Conservation (phyloP, 2,113 vertebrate species). For the Etia nguti region DNA sequence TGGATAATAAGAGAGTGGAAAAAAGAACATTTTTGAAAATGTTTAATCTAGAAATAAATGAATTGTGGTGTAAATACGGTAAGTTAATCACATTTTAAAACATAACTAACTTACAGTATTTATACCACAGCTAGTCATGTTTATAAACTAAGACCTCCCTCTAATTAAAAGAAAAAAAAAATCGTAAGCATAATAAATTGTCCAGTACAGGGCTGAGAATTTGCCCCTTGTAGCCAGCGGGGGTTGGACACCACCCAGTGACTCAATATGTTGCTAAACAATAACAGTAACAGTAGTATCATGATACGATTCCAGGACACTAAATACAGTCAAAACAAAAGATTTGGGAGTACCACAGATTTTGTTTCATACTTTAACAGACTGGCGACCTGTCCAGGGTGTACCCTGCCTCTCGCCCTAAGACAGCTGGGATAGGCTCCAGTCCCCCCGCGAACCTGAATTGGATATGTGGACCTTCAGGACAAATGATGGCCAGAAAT, state of each 20-base stretch:
- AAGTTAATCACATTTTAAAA: background rate
- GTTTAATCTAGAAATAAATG: background rate
- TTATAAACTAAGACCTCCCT: background rate
- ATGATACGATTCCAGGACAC: background rate
- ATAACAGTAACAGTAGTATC: background rate
- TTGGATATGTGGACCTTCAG: background rate
- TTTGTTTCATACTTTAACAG: background rate
- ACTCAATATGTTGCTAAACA: background rate
- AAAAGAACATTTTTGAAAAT: background rate
- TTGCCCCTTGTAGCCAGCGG: background rate
- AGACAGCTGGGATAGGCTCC: background rate
- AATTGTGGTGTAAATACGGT: background rate
- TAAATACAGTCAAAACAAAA: background rate
- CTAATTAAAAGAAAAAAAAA: background rate
- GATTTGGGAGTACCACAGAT: background rate
- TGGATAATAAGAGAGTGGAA: background rate
- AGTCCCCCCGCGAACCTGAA: background rate
- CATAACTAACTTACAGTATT: background rate
- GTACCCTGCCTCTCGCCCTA: background rate
- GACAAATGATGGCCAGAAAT: background rate
- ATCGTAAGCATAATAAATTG: background rate
- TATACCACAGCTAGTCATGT: background rate
- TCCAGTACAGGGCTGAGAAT: background rate
- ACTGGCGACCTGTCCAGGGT: too few species aligned
- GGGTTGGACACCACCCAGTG: background rate